A percentile compares a stretch with the other conserved stretches of the same genome.
These are phyloP conservation scores for Craterocephalus amniculus DNA, from an alignment of 2,797 vertebrate genomes.

Conservation along the genomic window DNA sequence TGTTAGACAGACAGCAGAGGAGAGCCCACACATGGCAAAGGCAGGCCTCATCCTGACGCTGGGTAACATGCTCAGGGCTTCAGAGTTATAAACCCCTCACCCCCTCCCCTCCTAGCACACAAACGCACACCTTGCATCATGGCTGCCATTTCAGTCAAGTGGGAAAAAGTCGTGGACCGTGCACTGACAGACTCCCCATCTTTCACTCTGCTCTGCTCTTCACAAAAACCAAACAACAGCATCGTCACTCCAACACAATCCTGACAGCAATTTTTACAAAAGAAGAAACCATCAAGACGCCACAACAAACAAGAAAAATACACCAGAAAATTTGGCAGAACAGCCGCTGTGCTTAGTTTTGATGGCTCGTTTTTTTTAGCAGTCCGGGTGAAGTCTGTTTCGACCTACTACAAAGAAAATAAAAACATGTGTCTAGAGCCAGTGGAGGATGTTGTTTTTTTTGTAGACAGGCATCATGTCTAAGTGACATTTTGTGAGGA, in stretches of 20 bases:
- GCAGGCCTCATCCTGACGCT: slow-evolving; percentile 33
- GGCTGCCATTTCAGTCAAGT: slow-evolving; percentile 42
- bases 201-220: slow-evolving; percentile 27
- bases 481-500: too few relatives aligned
- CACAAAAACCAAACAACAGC: slow-evolving; percentile 1
- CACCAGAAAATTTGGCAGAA: slow-evolving; percentile 1
- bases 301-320: slow-evolving; percentile 17
- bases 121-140: slow-evolving; percentile 1
- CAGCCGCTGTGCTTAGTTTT: slow-evolving; percentile 7
- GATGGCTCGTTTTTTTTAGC: slow-evolving; percentile 13
- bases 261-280: slow-evolving; percentile 18
- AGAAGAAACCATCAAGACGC: not conserved
- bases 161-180: slow-evolving; percentile 22
- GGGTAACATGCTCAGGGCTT: slow-evolving; percentile 59
- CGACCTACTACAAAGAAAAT: not conserved
- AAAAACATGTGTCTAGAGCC: not conserved
- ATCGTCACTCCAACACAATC: slow-evolving; percentile 14
- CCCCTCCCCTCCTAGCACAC: slow-evolving; percentile 2
- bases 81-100: slow-evolving; percentile 2
- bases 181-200: slow-evolving; percentile 32
- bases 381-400: not conserved
- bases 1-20: slow-evolving; percentile 62
- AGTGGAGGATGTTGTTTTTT: not conserved
- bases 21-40: slow-evolving; percentile 59
- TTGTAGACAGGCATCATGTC: not conserved